Evolutionary conservation across 2,888 invertebrate genomes (phyloP), one percentile per base, ranked within the genome.

Genomic region (Eledone cirrhosa): DNA sequence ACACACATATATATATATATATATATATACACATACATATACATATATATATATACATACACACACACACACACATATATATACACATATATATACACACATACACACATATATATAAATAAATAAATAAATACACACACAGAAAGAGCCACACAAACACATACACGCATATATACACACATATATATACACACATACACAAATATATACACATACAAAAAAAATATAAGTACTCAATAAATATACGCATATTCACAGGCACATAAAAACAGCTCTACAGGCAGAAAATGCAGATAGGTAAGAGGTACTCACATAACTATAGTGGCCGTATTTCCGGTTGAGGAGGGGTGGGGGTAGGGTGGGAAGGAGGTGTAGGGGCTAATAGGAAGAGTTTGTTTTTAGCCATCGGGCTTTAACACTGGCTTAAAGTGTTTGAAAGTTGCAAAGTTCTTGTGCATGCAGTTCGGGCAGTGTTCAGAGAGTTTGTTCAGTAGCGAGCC

Each of bases 21-120:
- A 65, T 65, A 65, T 65, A 65, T 65, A 22, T n/a, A n/a, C 14
- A 65, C 29, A 65, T 65, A 65, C 29, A 65, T 24, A 65, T 24
- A 65, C 29, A 65, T 65, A 65, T 65, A 24, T 22, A 24, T 24
- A 65, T 24, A 65, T 24, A 65, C 16, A 24, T 24, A 4, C 16
- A 65, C 16, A 65, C 24, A 65, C 29, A 65, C 14, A 65, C 29
- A 65, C 29, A 65, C 29, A 65, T 65, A 65, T 65, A 24, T 65
- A 65, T 24, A 65, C 16, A 65, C 29, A 65, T 65, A 65, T 65
- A 65, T 65, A 65, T 65, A 65, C 16, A 65, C 16, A 24, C 2
- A n/a, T n/a, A 2, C 13, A 65, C n/a, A 8, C 65, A n/a, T n/a
- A n/a, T n/a, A 65, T n/a, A n/a, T 16, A 65, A 11, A n/a, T 16